Evolutionary conservation across 2,113 vertebrate genomes (phyloP).

Genomic region (Syrrhaptes paradoxus): DNA sequence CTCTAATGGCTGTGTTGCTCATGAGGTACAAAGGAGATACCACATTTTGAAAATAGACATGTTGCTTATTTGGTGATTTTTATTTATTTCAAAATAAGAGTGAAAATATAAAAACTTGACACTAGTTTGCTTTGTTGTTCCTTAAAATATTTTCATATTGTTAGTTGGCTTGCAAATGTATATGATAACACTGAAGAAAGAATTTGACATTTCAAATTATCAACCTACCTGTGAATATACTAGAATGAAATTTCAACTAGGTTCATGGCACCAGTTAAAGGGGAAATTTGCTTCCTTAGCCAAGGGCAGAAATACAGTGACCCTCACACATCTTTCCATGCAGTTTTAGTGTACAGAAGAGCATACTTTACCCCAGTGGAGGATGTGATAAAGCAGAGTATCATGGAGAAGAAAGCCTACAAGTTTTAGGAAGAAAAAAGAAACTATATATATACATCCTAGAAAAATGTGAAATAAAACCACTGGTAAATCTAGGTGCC

Average conservation of each 20-base stretch:
- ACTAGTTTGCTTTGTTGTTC: neutral
- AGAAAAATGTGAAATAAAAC: neutral
- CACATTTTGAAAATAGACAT: neutral
- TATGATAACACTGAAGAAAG: neutral
- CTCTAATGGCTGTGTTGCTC: neutral
- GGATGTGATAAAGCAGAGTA: neutral
- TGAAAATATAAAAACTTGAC: neutral
- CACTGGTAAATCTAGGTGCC: neutral
- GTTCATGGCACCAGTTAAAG: neutral
- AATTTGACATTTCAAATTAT: neutral
- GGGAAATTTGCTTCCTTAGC: neutral
- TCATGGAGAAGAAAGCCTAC: neutral
- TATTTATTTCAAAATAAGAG: neutral
- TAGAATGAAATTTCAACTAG: neutral
- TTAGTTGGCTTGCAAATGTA: neutral
- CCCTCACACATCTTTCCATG: neutral
- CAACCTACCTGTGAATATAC: neutral
- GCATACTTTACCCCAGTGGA: accelerated
- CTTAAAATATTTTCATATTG: neutral
- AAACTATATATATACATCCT: neutral
- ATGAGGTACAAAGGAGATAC: neutral
- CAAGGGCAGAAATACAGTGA: neutral
- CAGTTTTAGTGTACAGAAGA: neutral
- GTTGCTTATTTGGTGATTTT: neutral
- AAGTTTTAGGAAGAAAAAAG: neutral